Evolutionary conservation across 2,797 vertebrate genomes (phyloP), one percentile per base, ranked within the genome.

Genomic region (Neoniphon sammara): DNA sequence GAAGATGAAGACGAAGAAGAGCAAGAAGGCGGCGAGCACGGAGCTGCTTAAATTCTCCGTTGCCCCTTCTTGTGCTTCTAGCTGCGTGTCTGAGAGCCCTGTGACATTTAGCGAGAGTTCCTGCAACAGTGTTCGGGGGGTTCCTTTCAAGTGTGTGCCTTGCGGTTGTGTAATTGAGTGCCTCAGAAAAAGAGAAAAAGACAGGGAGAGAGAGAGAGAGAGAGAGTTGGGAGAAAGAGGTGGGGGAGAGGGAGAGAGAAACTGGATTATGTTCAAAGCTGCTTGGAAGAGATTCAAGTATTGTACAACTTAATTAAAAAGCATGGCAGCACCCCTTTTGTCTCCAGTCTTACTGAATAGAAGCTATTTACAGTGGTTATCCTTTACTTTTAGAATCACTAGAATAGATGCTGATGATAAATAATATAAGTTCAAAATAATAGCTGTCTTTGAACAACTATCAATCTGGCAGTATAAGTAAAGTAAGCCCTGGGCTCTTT

Each of bases 291-390:
- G 57, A 71, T 87, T 92, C 76, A 80, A 86, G 66, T 79, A 83
- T 88, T 88, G 68, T 87, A 88, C 77, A 85, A 86, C 80, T 87
- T 89, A 61, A 87, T 85, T 89, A 78, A 86, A 85, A 89, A 75
- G 70, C 75, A 84, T 34, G 78, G 75, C 77, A 74, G 57, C 27
- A 25, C 65, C 39, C 77, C 44, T 70, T 81, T 78, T 74, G 64
- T 81, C 46, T 67, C 36, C 50, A 57, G 61, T 30, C 64, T 77
- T 61, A 20, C 70, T 76, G 61, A 75, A 75, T 42, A 53, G 53
- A 61, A 20, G 54, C 21, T 50, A 59, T 81, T 72, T 80, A 81
- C 55, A 80, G 46, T 71, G 69, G 65, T 49, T 54, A 42, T 57
- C 42, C 12, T 25, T 21, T 52, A 65, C 44, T 49, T 57, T 60